Base-by-base conservation (phyloP, 30 jellyfish, hydroid and myxozoan species). In the Turritopsis rubra region DNA sequence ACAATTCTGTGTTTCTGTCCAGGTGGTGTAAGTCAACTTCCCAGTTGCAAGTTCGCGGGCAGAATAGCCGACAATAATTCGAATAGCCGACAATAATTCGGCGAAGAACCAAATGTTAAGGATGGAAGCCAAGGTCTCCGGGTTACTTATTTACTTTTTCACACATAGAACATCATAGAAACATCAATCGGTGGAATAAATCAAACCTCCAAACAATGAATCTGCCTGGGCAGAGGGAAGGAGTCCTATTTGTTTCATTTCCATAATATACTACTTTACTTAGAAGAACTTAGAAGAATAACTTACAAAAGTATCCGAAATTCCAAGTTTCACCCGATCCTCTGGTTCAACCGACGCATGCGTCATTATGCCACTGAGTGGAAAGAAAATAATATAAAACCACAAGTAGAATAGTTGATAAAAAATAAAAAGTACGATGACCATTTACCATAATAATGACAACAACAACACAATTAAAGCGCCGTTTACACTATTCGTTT, bases 341-440 rank as follows among this genome's bases (percentile, higher is more conserved):
- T 95, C 97, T 8, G 96, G 95, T 54, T 89, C 96, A 54, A 95
- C 99, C 8, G 99, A 95, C 17, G 96, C 91, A 73, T 95, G 99
- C 53, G 99, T 95, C 99, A 95, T 95, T n/a, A 95, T 87, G 65
- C 96, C 96, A 16, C 99, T 68, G 30, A 60, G 21, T 27, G 19
- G 17, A 9, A 68, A 41, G 60, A 41, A 41, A n/a, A n/a, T n/a
- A n/a, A n/a, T n/a, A n/a, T n/a, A n/a, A n/a, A 41, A 41, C 60
- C 60, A 41, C 60, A 41, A 41, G 60, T 41, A 41, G 13, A 41
- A 41, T 41, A 13, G 60, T 41, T 41, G 5, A 13, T 41, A 3
- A n/a, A n/a, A 3, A 41, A 41, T 41, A 41, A 41, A 41, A 41
- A 3, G 5, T 41, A 41, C 13, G 13, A 41, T 41, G 60, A 41